Evolutionary conservation across 2,888 invertebrate species (phyloP), one percentile per base, ranked within the genome.

Genomic region (Pogonocherus hispidulus): DNA sequence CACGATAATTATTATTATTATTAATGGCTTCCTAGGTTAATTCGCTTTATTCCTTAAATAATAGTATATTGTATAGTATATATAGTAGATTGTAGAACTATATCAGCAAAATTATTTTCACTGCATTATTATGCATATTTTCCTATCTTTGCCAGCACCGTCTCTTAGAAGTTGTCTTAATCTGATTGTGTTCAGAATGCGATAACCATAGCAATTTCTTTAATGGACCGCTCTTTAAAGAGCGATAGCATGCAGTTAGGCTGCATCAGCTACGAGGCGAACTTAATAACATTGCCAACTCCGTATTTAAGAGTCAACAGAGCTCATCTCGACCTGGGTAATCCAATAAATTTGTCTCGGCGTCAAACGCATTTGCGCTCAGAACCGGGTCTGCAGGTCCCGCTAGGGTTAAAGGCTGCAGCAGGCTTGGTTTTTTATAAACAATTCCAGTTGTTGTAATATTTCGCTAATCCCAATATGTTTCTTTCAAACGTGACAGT

Each of bases 321-420:
- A 14, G 27, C 19, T 47, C 44, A 59, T 59, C 47, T 59, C 59
- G 59, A 59, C 59, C 59, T 47, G 59, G 59, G 59, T 46, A 59
- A 59, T 59, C 32, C 59, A 59, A 59, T 59, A 59, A 59, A 59
- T 59, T 47, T 46, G 46, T 47, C 47, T 59, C 59, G 19, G 11
- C 47, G 59, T 59, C 59, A 59, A 47, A 47, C 46, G 47, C 47
- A 59, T 59, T 59, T 59, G 59, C 19, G 59, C 27, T 59, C 35
- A 18, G 35, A 59, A 59, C 59, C 47, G 59, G 47, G 35, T 59
- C 47, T 47, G 59, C 55, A 18, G 18, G 19, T 59, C 47, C 59
- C 59, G 47, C 47, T 59, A 59, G 27, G 59, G 59, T 59, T 59
- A 59, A 59, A 59, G 59, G 59, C 47, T 59, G 46, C 18, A 59